phyloP scores from a whole-genome alignment of 2,888 invertebrate species.

The Zootermopsis nevadensis region DNA sequence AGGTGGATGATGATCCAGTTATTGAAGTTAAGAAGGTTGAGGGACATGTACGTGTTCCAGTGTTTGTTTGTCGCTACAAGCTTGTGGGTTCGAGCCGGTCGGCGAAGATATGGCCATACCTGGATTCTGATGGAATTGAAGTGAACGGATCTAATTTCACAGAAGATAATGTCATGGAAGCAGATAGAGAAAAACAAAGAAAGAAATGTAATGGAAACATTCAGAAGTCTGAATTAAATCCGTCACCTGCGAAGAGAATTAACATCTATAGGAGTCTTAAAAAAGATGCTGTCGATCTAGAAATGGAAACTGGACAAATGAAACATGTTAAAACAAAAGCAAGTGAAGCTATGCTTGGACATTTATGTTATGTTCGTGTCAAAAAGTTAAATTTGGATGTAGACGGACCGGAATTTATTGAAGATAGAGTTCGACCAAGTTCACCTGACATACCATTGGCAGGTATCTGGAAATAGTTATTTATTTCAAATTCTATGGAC shows the following conservation, averaged over 20 bases:
- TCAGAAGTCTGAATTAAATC: not conserved
- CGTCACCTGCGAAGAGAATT: not conserved
- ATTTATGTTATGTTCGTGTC: not conserved
- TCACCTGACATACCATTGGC: not conserved
- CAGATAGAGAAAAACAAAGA: not conserved
- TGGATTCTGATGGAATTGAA: not conserved
- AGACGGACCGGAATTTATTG: not conserved
- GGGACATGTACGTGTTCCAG: not conserved
- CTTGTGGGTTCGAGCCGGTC: not conserved
- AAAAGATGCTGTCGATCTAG: not conserved
- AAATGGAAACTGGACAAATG: not conserved
- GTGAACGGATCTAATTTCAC: not conserved
- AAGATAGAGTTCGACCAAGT: not conserved
- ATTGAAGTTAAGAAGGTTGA: not conserved
- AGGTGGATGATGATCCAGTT: conserved; percentile 14
- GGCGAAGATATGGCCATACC: not conserved
- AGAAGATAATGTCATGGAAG: not conserved
- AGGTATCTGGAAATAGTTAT: not conserved
- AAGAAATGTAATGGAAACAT: not conserved
- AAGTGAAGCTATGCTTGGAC: not conserved
- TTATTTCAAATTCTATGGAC: not conserved
- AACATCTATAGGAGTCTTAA: too few relatives aligned
- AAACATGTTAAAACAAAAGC: not conserved
- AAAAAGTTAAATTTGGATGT: not conserved
- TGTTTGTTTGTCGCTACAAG: conserved; percentile 25